Conservation (phyloP, 2,113 vertebrate species). For the Electrona antarctica region DNA sequence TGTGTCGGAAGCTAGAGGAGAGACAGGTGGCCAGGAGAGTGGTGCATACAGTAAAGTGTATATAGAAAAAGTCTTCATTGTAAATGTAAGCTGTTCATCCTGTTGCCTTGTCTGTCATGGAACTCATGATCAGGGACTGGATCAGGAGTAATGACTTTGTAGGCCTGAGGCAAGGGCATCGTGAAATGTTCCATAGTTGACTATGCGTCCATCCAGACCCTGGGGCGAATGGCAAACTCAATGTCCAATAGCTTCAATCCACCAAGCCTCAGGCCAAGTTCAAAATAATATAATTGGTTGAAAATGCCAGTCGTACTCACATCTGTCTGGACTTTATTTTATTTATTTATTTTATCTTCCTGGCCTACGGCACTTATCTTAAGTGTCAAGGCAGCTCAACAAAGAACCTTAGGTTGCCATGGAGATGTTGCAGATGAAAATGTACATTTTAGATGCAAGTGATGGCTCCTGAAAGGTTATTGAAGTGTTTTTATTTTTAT, state of each 20-base stretch:
- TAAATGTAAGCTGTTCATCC: background rate
- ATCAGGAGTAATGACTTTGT: slow-evolving; percentile 1
- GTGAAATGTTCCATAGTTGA: background rate
- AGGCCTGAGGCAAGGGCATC: background rate
- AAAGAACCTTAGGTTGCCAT: slow-evolving; percentile 1
- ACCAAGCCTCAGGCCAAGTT: background rate
- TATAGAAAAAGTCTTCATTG: background rate
- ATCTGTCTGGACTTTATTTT: background rate
- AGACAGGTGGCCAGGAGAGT: slow-evolving; percentile 36
- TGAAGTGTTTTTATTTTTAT: background rate
- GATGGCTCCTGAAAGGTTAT: background rate
- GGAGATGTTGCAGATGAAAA: background rate
- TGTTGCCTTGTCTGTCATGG: background rate
- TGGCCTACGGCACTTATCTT: background rate
- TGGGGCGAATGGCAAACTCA: background rate
- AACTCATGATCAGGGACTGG: background rate
- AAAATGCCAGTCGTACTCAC: background rate
- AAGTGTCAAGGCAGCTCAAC: background rate
- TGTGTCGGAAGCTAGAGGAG: slow-evolving; percentile 18
- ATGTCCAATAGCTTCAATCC: background rate
- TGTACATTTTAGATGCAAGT: background rate
- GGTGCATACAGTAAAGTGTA: background rate
- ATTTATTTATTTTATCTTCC: background rate
- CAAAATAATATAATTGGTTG: slow-evolving; percentile 6
- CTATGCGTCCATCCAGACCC: background rate